These are phyloP conservation scores for Plectus sambesii DNA, from an alignment of 1,140 invertebrate species.

Conservation along the genomic window DNA sequence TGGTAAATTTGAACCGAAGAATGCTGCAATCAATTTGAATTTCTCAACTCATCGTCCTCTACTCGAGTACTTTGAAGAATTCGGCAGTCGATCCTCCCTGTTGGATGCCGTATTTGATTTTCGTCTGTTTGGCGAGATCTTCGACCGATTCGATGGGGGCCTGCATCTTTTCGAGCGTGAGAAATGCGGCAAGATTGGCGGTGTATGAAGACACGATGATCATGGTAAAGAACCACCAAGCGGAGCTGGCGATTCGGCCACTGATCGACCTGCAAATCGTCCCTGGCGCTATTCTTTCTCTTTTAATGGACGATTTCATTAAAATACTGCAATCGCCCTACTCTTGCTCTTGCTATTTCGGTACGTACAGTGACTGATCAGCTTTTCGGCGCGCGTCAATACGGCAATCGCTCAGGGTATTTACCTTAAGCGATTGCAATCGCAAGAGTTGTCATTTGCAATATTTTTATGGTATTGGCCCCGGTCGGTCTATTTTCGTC, in stretches of 20 bases:
- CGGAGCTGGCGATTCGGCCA: conserved; percentile 82
- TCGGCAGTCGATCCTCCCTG: conserved; percentile 73
- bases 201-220: conserved; percentile 97
- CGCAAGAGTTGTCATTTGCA: no score
- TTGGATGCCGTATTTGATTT: conserved; percentile 84
- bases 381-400: no score
- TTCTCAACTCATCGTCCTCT: background rate
- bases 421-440: no score
- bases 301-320: background rate
- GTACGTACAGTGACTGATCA: no score
- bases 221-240: conserved; percentile 99
- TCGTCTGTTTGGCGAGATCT: conserved; percentile 79
- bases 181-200: conserved; percentile 87
- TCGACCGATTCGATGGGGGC: conserved; percentile 85
- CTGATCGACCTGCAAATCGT: conserved; percentile 62
- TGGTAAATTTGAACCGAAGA: conserved; percentile 78
- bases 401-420: no score
- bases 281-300: background rate
- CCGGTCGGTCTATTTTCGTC: no score
- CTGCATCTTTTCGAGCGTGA: conserved; percentile 80
- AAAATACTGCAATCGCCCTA: background rate
- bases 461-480: no score
- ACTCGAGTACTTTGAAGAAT: conserved; percentile 70
- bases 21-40: conserved; percentile 31
- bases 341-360: no score